Evolutionary conservation across 2,113 vertebrate genomes (phyloP).

Genomic region (Chitala chitala): DNA sequence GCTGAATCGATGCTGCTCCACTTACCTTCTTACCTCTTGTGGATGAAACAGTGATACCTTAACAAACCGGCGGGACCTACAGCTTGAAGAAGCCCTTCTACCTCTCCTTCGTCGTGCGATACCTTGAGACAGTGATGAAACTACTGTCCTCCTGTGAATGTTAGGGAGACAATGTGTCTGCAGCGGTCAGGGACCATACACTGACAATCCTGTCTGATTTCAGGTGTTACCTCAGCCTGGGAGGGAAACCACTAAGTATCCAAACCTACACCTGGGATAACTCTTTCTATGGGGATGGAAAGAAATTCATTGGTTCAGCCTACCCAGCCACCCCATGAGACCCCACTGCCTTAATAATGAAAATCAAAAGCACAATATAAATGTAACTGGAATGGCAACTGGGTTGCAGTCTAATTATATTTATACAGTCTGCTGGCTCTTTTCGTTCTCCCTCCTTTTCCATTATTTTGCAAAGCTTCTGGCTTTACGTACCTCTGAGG

Average conservation of each 20-base stretch:
- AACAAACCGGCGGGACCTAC: too few species aligned
- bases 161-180: neutral
- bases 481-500: too few species aligned
- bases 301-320: constrained; percentile 78
- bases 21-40: too few species aligned
- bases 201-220: constrained; percentile 8
- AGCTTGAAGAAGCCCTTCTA: too few species aligned
- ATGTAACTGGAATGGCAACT: neutral
- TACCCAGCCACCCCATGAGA: constrained; percentile 61
- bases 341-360: neutral
- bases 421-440: neutral
- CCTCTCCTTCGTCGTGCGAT: too few species aligned
- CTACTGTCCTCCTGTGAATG: too few species aligned
- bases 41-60: too few species aligned
- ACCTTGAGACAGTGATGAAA: too few species aligned
- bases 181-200: neutral
- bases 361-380: neutral
- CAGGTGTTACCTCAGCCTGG: constrained; percentile 81
- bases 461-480: neutral
- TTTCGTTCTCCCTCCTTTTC: neutral
- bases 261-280: constrained; percentile 89
- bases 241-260: constrained; percentile 66
- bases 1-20: too few species aligned
- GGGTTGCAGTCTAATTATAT: neutral
- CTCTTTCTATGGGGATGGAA: constrained; percentile 66